Evolutionary conservation across 2,888 invertebrate genomes (phyloP).

Genomic region (Mantis religiosa): DNA sequence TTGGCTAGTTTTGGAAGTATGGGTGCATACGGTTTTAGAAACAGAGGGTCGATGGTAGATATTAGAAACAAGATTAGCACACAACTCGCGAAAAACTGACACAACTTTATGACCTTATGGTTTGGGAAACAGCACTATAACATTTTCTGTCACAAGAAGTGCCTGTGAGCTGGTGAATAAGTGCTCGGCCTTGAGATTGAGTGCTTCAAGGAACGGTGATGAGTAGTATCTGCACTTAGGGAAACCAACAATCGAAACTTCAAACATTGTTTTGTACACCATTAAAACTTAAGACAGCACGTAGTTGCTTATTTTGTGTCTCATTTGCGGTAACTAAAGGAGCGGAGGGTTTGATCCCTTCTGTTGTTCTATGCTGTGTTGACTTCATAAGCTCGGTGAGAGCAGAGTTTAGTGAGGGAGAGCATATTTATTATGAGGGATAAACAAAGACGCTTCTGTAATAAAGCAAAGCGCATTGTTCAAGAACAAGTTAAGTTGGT

Average conservation of each 20-base stretch:
- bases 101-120: no score
- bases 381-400: neutral
- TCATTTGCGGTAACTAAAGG: neutral
- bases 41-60: no score
- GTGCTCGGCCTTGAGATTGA: no score
- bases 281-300: neutral
- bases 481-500: neutral
- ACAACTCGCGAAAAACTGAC: neutral
- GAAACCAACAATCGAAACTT: no score
- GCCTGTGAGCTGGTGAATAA: no score
- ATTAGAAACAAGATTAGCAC: neutral
- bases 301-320: neutral
- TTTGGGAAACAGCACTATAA: no score
- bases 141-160: no score
- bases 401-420: neutral
- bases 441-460: neutral
- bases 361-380: neutral
- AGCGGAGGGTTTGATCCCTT: neutral
- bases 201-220: no score
- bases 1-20: no score
- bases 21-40: no score
- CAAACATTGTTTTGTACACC: neutral
- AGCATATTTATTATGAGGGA: neutral
- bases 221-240: no score
- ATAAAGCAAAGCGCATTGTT: neutral